Percentiles rank a stretch among this genome's conserved stretches.
Conservation (phyloP, 1,140 invertebrate genomes). For the Ceratoteleas bidentatus region DNA sequence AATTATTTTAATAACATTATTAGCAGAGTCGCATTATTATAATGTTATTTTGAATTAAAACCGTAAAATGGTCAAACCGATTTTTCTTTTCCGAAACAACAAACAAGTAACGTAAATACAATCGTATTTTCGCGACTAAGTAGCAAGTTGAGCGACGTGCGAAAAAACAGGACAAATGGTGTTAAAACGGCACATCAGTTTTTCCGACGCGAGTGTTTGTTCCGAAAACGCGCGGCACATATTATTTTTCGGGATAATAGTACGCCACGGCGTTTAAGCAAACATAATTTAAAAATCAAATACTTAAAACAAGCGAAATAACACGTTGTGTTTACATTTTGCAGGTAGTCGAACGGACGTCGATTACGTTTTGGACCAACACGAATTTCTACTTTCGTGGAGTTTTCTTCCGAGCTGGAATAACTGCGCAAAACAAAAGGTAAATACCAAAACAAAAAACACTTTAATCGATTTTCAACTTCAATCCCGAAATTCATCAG, state of each 20-base stretch:
- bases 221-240: neutral
- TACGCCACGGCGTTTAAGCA: conserved; percentile 13
- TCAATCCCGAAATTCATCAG: too few relatives aligned
- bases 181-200: too few relatives aligned
- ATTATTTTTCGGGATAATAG: conserved; percentile 8
- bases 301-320: conserved; percentile 19
- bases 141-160: too few relatives aligned
- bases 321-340: conserved; percentile 32
- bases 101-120: too few relatives aligned
- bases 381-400: conserved; percentile 39
- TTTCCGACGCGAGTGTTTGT: neutral
- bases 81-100: too few relatives aligned
- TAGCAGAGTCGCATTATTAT: too few relatives aligned
- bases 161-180: too few relatives aligned
- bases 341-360: conserved; percentile 47
- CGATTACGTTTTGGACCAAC: conserved; percentile 42
- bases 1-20: too few relatives aligned
- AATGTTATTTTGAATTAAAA: too few relatives aligned
- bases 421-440: conserved; percentile 48
- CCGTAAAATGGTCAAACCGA: too few relatives aligned
- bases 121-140: too few relatives aligned
- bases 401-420: conserved; percentile 33
- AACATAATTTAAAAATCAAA: conserved; percentile 7
- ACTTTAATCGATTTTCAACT: too few relatives aligned
- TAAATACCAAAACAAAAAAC: conserved; percentile 13